Conservation (phyloP, 2,797 vertebrate species). For the Coregonus sp. region DNA sequence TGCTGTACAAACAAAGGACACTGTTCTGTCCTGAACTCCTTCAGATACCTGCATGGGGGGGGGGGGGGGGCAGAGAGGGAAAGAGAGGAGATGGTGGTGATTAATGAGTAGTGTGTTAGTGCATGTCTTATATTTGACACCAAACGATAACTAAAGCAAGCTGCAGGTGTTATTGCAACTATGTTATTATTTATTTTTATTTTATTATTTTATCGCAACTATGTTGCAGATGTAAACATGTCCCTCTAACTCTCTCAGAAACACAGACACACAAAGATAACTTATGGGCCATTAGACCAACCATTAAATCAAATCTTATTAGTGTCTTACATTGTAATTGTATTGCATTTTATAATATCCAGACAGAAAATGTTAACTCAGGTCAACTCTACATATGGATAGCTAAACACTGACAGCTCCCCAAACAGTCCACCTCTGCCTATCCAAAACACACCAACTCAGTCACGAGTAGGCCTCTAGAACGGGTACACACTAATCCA, state of each 20-base stretch:
- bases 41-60: slow-evolving; percentile 85
- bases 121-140: neutral
- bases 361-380: neutral
- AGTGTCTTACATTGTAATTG: neutral
- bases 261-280: too few relatives aligned
- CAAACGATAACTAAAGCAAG: neutral
- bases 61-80: neutral
- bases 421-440: too few relatives aligned
- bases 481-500: slow-evolving; percentile 55
- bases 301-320: too few relatives aligned
- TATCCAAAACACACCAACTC: neutral
- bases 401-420: too few relatives aligned
- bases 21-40: slow-evolving; percentile 98
- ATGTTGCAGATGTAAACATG: neutral
- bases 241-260: neutral
- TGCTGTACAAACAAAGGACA: slow-evolving; percentile 97
- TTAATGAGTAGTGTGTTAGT: neutral
- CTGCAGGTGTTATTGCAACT: neutral
- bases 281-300: too few relatives aligned
- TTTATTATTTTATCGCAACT: neutral
- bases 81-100: neutral
- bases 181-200: too few relatives aligned
- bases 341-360: neutral
- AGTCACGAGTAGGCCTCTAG: neutral
- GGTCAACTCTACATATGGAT: too few relatives aligned